Conservation (phyloP, 2,888 invertebrate genomes). For the Xestia xanthographa region DNA sequence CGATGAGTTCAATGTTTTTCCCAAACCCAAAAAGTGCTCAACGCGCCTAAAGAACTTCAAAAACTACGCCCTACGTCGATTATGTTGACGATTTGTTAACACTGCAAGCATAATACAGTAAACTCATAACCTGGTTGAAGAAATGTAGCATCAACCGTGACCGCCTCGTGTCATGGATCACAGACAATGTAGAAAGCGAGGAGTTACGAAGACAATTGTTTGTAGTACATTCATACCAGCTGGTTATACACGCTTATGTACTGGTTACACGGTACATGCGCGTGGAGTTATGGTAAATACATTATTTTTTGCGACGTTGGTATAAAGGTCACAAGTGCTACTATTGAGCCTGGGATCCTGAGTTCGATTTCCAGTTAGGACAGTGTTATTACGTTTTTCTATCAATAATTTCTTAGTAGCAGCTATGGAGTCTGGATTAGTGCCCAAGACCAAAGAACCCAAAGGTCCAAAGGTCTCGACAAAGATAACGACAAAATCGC, state of each 20-base stretch:
- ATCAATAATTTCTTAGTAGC: no score
- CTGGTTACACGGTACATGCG: conserved; percentile 19
- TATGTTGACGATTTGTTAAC: no score
- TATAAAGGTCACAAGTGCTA: not conserved
- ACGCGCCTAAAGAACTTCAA: no score
- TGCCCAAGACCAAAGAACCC: no score
- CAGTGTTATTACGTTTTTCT: no score
- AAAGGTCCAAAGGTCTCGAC: no score
- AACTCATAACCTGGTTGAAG: conserved; percentile 17
- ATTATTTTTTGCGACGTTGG: not conserved
- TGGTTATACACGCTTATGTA: conserved; percentile 38
- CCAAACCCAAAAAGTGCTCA: no score
- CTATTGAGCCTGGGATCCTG: not conserved
- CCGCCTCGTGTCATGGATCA: conserved; percentile 54
- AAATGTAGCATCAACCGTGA: conserved; percentile 50
- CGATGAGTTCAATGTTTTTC: no score
- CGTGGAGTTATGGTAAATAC: conserved; percentile 14
- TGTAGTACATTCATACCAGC: conserved; percentile 14
- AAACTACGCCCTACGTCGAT: no score
- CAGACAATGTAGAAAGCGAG: conserved; percentile 58
- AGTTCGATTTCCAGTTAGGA: no score
- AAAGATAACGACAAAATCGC: no score
- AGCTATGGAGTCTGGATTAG: not conserved
- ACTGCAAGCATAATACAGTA: not conserved
- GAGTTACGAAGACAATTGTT: conserved; percentile 38